phyloP scores from a whole-genome alignment of 2,113 vertebrate species.

The Mobula birostris region DNA sequence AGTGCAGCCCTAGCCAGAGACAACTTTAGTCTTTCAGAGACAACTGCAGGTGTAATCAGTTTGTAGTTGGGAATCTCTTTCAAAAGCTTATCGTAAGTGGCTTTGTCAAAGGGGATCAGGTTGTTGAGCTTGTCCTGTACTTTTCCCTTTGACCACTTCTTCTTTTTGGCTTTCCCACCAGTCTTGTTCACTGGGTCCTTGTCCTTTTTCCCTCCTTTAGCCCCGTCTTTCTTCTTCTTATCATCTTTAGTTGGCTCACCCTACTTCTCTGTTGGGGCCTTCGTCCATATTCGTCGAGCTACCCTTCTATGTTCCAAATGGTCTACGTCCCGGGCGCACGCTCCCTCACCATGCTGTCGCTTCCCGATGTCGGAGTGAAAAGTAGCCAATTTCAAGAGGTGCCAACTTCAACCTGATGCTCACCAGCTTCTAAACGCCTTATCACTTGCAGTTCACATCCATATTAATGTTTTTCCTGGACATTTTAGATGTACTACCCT shows the following conservation, averaged over 20 bases:
- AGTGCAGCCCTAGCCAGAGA: conserved; percentile 73
- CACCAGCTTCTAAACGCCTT: too few species aligned
- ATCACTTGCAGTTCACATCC: too few species aligned
- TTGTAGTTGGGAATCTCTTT: conserved; percentile 98
- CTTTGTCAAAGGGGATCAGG: conserved; percentile 92
- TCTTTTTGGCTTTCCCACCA: conserved; percentile 96
- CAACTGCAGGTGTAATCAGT: conserved; percentile 90
- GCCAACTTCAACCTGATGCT: too few species aligned
- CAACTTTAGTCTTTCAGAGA: conserved; percentile 95
- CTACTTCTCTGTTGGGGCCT: too few species aligned
- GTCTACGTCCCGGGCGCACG: too few species aligned
- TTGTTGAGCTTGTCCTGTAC: conserved; percentile 98
- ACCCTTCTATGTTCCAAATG: too few species aligned
- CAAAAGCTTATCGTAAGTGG: conserved; percentile 90
- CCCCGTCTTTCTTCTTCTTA: conserved; percentile 90
- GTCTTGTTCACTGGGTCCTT: conserved; percentile 97
- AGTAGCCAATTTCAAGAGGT: too few species aligned
- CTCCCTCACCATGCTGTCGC: too few species aligned
- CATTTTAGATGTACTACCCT: too few species aligned
- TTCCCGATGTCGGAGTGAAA: too few species aligned
- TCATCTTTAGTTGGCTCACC: conserved; percentile 86
- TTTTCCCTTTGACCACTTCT: conserved; percentile 99
- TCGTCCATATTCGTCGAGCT: too few species aligned
- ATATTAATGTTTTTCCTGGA: too few species aligned
- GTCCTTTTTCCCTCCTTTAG: conserved; percentile 91